A percentile compares a stretch with the other conserved stretches of the same genome.
Conservation (phyloP, 2,113 vertebrate species). For the human (Homo sapiens) region DNA sequence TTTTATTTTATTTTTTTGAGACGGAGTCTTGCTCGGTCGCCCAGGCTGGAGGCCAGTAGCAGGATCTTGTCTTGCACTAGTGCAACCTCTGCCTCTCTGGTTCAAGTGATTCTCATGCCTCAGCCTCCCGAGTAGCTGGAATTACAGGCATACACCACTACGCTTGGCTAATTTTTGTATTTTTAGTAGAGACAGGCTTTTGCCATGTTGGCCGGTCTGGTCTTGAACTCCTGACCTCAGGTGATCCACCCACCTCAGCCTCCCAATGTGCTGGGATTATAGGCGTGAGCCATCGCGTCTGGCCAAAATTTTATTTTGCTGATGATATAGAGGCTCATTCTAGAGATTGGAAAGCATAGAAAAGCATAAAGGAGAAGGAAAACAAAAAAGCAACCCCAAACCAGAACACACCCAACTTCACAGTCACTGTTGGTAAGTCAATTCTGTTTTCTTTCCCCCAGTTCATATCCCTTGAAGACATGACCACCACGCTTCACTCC, state of each 20-base stretch:
- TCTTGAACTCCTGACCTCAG: background rate
- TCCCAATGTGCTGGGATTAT: background rate
- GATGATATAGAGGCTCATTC: background rate
- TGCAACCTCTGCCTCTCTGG: background rate
- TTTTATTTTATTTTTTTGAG: background rate
- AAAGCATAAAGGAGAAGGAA: background rate
- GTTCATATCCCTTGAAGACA: background rate
- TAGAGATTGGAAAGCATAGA: background rate
- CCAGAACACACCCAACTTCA: background rate
- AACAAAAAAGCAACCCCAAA: background rate
- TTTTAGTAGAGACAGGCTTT: background rate
- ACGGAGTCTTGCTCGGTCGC: background rate
- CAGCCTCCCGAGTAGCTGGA: background rate
- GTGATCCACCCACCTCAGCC: background rate
- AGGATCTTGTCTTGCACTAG: too few species aligned
- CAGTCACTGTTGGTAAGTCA: background rate
- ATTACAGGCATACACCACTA: background rate
- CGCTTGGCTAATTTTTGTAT: background rate
- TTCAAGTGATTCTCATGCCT: background rate
- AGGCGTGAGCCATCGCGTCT: background rate
- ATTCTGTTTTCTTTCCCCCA: background rate
- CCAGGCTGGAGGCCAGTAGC: background rate
- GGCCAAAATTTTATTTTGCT: background rate
- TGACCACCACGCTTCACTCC: fast-evolving
- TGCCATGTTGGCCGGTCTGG: background rate